Conservation (phyloP, 2,888 invertebrate species). For the Lathronympha strigana region DNA sequence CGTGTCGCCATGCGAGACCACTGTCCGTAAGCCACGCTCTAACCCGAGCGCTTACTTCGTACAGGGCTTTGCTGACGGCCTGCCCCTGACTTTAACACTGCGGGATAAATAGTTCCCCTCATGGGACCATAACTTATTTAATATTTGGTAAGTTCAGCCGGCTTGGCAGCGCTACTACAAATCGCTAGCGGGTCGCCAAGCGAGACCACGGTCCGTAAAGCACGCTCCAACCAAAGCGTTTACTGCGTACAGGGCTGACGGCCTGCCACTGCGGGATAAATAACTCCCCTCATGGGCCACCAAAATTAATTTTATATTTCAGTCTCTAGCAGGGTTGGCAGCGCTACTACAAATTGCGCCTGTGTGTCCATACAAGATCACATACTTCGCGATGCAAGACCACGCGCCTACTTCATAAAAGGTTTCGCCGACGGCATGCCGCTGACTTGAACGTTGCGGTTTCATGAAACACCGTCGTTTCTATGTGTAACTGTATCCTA, state of each 20-base stretch:
- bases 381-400: too few species aligned
- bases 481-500: too few species aligned
- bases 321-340: conserved; percentile 5
- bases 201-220: background rate
- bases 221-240: background rate
- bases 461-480: too few species aligned
- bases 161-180: background rate
- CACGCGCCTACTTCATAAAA: background rate
- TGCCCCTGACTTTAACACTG: conserved; percentile 5
- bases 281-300: background rate
- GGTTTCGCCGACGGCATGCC: background rate
- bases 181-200: conserved; percentile 3
- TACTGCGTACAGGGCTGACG: conserved; percentile 10
- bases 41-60: conserved; percentile 17
- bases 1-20: conserved; percentile 3
- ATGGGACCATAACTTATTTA: background rate
- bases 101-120: background rate
- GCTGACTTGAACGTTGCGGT: too few species aligned
- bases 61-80: conserved; percentile 6
- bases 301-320: too few species aligned
- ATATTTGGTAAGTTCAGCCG: too few species aligned
- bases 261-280: conserved; percentile 2
- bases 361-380: background rate
- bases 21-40: background rate
- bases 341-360: background rate